phyloP scores from a whole-genome alignment of 2,888 invertebrate species.

The Ceramica pisi region DNA sequence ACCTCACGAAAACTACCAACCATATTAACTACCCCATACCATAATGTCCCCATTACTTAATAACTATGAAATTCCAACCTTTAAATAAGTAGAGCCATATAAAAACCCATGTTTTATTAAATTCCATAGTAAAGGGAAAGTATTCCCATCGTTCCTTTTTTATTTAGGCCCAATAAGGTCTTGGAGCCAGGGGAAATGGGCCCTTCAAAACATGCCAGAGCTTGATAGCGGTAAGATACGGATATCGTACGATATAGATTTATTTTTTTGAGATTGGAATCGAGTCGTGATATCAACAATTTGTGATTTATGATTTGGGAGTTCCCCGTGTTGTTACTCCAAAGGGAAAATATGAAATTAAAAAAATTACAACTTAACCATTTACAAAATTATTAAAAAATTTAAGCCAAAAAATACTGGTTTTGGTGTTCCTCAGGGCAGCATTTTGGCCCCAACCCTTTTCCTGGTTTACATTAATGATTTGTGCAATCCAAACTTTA shows the following conservation, averaged over 20 bases:
- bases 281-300: neutral
- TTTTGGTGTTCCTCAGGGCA: too few relatives aligned
- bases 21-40: conserved; percentile 3
- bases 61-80: conserved; percentile 41
- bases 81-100: conserved; percentile 45
- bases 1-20: neutral
- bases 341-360: too few relatives aligned
- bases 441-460: too few relatives aligned
- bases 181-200: conserved; percentile 35
- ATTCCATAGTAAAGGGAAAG: conserved; percentile 50
- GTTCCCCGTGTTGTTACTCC: too few relatives aligned
- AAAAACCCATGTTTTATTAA: conserved; percentile 65
- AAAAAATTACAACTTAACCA: too few relatives aligned
- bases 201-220: conserved; percentile 41
- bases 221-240: conserved; percentile 35
- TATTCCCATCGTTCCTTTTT: conserved; percentile 39
- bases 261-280: conserved; percentile 12
- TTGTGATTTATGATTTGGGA: conserved; percentile 16
- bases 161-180: conserved; percentile 50
- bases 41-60: conserved; percentile 20
- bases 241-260: neutral
- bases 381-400: too few relatives aligned
- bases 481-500: too few relatives aligned
- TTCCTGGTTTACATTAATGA: too few relatives aligned
- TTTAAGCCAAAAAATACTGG: too few relatives aligned